Percentiles rank a stretch among this genome's conserved stretches.
These are phyloP conservation scores for Cephalopachus bancanus DNA, from an alignment of 2,797 vertebrate species.

Conservation along the genomic window DNA sequence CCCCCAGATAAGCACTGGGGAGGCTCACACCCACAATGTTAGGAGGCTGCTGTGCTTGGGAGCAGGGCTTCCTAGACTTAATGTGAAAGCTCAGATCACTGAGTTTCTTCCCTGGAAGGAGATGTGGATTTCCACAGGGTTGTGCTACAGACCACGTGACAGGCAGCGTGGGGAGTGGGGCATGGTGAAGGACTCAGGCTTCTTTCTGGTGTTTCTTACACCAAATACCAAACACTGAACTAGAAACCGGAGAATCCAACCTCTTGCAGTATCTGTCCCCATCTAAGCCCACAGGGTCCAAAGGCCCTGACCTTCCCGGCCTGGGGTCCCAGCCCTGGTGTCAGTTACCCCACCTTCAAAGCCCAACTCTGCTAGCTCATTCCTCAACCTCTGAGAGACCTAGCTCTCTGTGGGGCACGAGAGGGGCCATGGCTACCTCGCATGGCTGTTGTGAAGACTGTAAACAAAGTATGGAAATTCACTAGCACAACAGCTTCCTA, in stretches of 20 bases:
- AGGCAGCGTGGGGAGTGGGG: too few relatives aligned
- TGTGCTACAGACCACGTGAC: rapidly evolving
- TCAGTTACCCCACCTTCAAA: background rate
- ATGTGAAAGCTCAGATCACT: rapidly evolving
- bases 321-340: background rate
- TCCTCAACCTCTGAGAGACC: background rate
- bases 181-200: background rate
- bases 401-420: rapidly evolving
- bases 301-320: background rate
- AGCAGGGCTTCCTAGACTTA: background rate
- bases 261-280: rapidly evolving
- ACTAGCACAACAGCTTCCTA: rapidly evolving
- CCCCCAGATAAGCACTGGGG: rapidly evolving
- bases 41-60: background rate
- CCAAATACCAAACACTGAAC: background rate
- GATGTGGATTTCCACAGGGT: background rate
- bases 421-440: background rate
- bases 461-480: rapidly evolving
- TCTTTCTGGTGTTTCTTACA: background rate
- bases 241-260: background rate
- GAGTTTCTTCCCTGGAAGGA: background rate
- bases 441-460: background rate
- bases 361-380: background rate
- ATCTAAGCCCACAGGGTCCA: background rate
- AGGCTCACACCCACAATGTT: rapidly evolving